Evolutionary conservation across 2,888 invertebrate species (phyloP).

Genomic region (Tenthredo livida): DNA sequence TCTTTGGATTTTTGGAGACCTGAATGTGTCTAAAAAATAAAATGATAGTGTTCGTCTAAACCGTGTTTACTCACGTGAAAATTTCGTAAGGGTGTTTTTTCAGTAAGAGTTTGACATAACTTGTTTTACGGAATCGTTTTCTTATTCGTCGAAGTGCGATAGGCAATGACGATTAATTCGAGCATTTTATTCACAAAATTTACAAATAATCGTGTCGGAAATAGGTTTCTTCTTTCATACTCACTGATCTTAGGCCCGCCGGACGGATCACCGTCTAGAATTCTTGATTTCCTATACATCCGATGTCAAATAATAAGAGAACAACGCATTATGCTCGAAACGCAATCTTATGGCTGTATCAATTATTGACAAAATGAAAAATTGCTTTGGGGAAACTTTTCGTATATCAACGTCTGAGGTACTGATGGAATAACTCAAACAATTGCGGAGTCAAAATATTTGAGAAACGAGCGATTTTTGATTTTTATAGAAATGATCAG

Average conservation of each 20-base stretch:
- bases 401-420: not conserved
- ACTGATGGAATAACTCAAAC: not conserved
- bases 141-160: not conserved
- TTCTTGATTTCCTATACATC: not conserved
- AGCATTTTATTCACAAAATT: not conserved
- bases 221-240: not conserved
- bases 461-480: not conserved
- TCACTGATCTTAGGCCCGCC: not conserved
- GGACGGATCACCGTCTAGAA: not conserved
- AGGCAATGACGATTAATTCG: not conserved
- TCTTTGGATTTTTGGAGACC: not conserved
- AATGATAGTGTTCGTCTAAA: not conserved
- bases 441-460: not conserved
- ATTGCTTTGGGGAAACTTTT: not conserved
- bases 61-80: too few species aligned
- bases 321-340: not conserved
- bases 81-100: too few species aligned
- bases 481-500: not conserved
- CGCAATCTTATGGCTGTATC: not conserved
- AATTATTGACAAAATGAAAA: not conserved
- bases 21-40: not conserved
- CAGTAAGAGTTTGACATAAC: too few species aligned
- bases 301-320: not conserved
- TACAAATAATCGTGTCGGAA: not conserved
- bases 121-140: not conserved